Percentiles rank a stretch among this genome's conserved stretches.
Evolutionary conservation across 2,888 invertebrate genomes (phyloP).

Genomic region (Xestia xanthographa): DNA sequence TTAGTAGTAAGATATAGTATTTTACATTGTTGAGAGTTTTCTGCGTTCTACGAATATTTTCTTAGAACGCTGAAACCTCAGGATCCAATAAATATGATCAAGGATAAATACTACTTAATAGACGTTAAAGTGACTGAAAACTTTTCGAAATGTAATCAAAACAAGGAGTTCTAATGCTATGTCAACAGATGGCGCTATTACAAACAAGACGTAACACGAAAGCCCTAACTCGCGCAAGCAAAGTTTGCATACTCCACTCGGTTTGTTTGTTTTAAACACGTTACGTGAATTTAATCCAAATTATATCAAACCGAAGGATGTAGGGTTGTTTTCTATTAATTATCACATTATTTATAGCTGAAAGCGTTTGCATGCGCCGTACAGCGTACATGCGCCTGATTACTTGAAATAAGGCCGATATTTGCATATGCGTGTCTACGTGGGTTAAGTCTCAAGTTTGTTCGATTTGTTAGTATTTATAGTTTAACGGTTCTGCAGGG

Average conservation of each 20-base stretch:
- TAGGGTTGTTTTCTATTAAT: slow-evolving; percentile 60
- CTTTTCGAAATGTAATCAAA: background rate
- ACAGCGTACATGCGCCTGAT: slow-evolving; percentile 43
- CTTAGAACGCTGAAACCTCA: background rate
- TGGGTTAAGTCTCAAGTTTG: slow-evolving; percentile 51
- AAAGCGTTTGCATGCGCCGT: slow-evolving; percentile 51
- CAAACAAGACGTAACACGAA: slow-evolving; percentile 39
- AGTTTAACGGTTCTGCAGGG: slow-evolving; percentile 47
- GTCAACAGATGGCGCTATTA: slow-evolving; percentile 47
- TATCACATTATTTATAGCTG: slow-evolving; percentile 59
- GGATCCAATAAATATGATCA: background rate
- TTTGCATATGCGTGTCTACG: slow-evolving; percentile 69
- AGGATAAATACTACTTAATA: background rate
- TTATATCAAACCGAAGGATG: slow-evolving; percentile 52
- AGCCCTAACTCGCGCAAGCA: slow-evolving; percentile 23
- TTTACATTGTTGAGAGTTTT: background rate
- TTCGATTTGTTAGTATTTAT: slow-evolving; percentile 60
- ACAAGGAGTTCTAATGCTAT: slow-evolving; percentile 13
- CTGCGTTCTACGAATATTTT: background rate
- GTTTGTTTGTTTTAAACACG: slow-evolving; percentile 49
- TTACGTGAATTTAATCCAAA: slow-evolving; percentile 56
- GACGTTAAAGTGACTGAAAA: background rate
- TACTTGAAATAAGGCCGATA: slow-evolving; percentile 66
- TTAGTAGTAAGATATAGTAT: background rate
- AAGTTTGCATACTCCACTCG: slow-evolving; percentile 39